phyloP scores from a whole-genome alignment of 2,113 vertebrate genomes.

The Raja brachyura region DNA sequence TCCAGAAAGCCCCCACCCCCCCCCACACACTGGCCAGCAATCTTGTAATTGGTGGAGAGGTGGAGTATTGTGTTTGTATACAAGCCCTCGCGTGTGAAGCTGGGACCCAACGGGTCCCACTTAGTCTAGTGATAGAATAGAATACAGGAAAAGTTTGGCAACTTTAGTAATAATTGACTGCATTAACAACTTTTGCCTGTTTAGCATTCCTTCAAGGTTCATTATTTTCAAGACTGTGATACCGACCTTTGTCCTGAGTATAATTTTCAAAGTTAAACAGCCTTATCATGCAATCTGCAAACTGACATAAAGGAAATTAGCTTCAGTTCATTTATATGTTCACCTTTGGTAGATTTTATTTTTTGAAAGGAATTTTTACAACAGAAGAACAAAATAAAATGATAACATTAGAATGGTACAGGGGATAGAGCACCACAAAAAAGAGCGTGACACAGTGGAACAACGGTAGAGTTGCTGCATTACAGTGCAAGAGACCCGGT shows the following conservation, averaged over 20 bases:
- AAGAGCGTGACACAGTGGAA: no score
- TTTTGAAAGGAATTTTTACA: slow-evolving; percentile 22
- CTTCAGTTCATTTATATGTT: background rate
- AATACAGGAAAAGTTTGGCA: background rate
- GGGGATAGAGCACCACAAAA: background rate
- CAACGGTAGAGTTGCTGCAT: no score
- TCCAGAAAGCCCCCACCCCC: no score
- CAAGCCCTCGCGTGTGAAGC: no score
- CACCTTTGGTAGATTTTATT: background rate
- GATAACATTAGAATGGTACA: background rate
- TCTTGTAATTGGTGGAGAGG: no score
- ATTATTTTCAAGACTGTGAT: slow-evolving; percentile 21
- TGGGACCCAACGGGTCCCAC: no score
- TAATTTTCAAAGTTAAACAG: background rate
- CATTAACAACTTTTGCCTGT: slow-evolving; percentile 8
- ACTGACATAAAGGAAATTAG: slow-evolving; percentile 1
- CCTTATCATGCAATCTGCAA: slow-evolving; percentile 26
- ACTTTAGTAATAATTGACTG: slow-evolving; percentile 25
- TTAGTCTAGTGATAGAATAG: background rate
- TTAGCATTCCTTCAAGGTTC: slow-evolving; percentile 21
- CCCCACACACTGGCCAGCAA: no score
- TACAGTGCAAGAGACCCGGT: no score
- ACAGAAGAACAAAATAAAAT: background rate
- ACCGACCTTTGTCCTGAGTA: slow-evolving; percentile 1
- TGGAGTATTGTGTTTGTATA: no score